Base-by-base conservation (phyloP, 1,140 invertebrate species). In the Lepidurus packardi region DNA sequence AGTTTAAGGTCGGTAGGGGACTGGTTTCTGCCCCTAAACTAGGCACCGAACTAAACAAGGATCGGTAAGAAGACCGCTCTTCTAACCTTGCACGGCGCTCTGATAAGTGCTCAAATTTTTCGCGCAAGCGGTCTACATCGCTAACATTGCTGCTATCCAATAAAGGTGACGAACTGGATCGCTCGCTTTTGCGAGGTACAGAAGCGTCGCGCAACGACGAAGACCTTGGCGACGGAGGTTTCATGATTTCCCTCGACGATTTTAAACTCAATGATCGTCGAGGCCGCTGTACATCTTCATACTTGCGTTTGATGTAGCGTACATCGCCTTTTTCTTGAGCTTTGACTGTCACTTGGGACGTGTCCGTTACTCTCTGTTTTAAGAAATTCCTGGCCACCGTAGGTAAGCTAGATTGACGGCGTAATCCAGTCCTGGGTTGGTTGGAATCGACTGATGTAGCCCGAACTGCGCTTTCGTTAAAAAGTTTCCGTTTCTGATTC, bases 51-150 rank as follows among this genome's bases (percentile, higher is more conserved):
- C 53, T 65, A 65, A 65, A 65, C 53, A 65, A 65, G 16, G 53
- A 65, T 13, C 53, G 53, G 21, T 65, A 65, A 65, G 53, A 65
- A 65, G 53, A 65, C 53, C 53, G 53, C 13, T 13, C 53, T 65
- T 65, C 53, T 21, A 65, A 16, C 13, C 53, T 65, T 7, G 53
- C 53, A 65, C 53, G 53, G 6, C 53, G 53, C 53, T 88, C 87
- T 53, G 89, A 88, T 79, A 88, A 84, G 77, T 88, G 89, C 83
- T 95, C 93, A 82, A 93, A 94, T 79, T 90, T 91, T 73, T 90
- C 88, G 42, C 89, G 89, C 1, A 94, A 86, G 81, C 90, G 89
- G 42, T 87, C 87, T 11, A 94, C 93, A 81, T 92, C 91, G 1
- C 92, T 92, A 73, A 89, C 80, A 44, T 80, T 76, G 74, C 74